These are phyloP conservation scores for Acronicta aceris DNA, from an alignment of 2,888 invertebrate genomes.

Conservation along the genomic window DNA sequence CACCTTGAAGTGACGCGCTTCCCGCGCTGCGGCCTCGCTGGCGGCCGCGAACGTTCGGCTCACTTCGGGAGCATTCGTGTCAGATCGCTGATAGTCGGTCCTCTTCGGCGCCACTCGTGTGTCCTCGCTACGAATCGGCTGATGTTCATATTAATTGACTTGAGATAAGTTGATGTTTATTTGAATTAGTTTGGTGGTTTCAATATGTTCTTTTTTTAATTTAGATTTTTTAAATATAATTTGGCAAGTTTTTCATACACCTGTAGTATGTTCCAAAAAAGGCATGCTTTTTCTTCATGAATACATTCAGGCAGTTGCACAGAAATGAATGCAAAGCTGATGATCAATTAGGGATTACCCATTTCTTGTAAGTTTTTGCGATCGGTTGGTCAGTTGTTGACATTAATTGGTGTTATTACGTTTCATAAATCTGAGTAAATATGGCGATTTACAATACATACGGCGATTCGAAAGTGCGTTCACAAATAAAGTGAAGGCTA, in stretches of 20 bases:
- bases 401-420: slow-evolving; percentile 51
- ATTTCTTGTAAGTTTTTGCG: slow-evolving; percentile 39
- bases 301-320: not conserved
- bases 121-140: slow-evolving; percentile 67
- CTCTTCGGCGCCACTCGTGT: slow-evolving; percentile 57
- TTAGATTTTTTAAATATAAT: not conserved
- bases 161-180: slow-evolving; percentile 67
- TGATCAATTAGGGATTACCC: slow-evolving; percentile 18
- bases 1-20: slow-evolving; percentile 85
- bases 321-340: slow-evolving; percentile 20
- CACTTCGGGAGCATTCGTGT: slow-evolving; percentile 61
- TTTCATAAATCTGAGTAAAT: slow-evolving; percentile 54
- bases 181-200: slow-evolving; percentile 40
- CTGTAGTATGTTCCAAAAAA: no score
- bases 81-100: slow-evolving; percentile 42
- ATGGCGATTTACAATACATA: slow-evolving; percentile 34
- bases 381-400: slow-evolving; percentile 39
- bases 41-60: slow-evolving; percentile 81
- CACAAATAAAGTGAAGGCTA: slow-evolving; percentile 51
- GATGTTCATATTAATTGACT: slow-evolving; percentile 70
- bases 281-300: not conserved
- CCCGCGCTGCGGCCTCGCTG: slow-evolving; percentile 83
- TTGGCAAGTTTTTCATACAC: not conserved
- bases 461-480: slow-evolving; percentile 54
- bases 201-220: slow-evolving; percentile 3